These are phyloP conservation scores for Nylanderia fulva DNA, from an alignment of 1,140 invertebrate genomes.

Conservation along the genomic window DNA sequence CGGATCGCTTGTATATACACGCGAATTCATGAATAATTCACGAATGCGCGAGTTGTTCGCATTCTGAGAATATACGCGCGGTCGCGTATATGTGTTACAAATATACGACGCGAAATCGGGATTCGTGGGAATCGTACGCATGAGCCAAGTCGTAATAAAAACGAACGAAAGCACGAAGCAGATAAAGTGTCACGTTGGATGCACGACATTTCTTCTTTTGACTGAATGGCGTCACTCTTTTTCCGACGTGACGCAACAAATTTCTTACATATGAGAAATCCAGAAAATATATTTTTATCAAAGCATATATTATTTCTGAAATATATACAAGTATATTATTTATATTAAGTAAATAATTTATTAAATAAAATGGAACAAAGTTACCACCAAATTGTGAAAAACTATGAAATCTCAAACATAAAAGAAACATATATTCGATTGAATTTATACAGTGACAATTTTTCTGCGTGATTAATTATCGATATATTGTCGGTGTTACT, in stretches of 20 bases:
- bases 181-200: constrained; percentile 12
- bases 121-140: constrained; percentile 28
- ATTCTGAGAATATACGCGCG: constrained; percentile 63
- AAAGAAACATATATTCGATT: background rate
- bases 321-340: background rate
- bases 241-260: background rate
- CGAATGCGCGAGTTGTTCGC: constrained; percentile 41
- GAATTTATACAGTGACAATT: background rate
- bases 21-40: constrained; percentile 71
- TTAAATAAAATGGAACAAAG: background rate
- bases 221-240: background rate
- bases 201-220: background rate
- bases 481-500: background rate
- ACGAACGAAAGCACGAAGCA: constrained; percentile 19
- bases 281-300: background rate
- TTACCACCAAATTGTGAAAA: background rate
- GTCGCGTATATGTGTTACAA: constrained; percentile 64
- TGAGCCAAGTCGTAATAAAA: constrained; percentile 56
- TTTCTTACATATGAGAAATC: background rate
- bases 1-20: constrained; percentile 49
- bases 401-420: background rate
- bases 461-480: background rate
- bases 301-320: background rate
- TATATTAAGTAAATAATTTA: background rate
- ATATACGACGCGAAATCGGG: background rate